These are phyloP conservation scores for Gymnodraco acuticeps DNA, from an alignment of 2,797 vertebrate species.

Conservation along the genomic window DNA sequence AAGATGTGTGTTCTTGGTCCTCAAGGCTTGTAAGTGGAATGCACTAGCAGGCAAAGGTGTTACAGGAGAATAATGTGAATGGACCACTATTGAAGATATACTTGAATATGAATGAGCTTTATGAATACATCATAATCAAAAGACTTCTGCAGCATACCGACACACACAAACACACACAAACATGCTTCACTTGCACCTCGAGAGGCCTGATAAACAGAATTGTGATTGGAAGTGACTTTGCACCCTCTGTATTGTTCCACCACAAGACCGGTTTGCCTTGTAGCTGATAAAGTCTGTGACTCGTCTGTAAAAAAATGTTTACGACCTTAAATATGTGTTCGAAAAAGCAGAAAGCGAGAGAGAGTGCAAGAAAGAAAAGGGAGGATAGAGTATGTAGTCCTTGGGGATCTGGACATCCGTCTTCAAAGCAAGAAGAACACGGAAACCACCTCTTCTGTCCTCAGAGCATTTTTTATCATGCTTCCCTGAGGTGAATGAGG, in stretches of 20 bases:
- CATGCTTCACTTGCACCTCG: slow-evolving; percentile 27
- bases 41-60: neutral
- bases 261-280: slow-evolving; percentile 24
- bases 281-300: slow-evolving; percentile 21
- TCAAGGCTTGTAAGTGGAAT: slow-evolving; percentile 29
- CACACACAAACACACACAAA: neutral
- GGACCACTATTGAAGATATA: slow-evolving; percentile 16
- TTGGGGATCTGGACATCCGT: slow-evolving; percentile 1
- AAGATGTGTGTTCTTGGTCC: neutral
- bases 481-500: slow-evolving; percentile 33
- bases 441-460: slow-evolving; percentile 28
- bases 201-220: slow-evolving; percentile 16
- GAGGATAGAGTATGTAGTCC: slow-evolving; percentile 15
- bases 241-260: slow-evolving; percentile 17
- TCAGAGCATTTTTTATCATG: slow-evolving; percentile 21
- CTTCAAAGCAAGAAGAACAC: slow-evolving; percentile 41
- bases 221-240: slow-evolving; percentile 24
- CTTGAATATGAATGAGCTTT: slow-evolving; percentile 63
- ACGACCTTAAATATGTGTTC: slow-evolving; percentile 24
- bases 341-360: slow-evolving; percentile 22
- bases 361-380: slow-evolving; percentile 4
- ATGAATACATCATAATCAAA: slow-evolving; percentile 59
- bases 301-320: slow-evolving; percentile 10
- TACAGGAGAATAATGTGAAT: slow-evolving; percentile 41
- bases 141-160: slow-evolving; percentile 5